Conservation (phyloP, 2,888 invertebrate genomes). For the Polydrusus tereticollis region DNA sequence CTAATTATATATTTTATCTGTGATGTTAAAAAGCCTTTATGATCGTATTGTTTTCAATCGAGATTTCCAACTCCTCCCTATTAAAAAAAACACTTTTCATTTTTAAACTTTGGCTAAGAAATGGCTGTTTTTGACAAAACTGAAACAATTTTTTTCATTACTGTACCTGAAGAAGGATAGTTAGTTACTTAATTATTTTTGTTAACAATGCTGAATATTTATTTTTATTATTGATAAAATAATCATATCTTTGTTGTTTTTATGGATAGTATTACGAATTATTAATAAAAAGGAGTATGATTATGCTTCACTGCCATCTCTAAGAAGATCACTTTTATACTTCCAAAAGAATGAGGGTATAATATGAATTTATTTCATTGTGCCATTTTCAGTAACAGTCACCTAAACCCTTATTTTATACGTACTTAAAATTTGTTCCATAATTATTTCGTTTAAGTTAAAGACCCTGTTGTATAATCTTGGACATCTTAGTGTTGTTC, state of each 20-base stretch:
- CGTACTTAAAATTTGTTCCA: neutral
- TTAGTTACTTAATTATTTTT: conserved; percentile 51
- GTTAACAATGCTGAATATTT: conserved; percentile 47
- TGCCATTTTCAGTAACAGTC: conserved; percentile 45
- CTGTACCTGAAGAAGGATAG: conserved; percentile 57
- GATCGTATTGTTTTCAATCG: neutral
- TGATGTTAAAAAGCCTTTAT: conserved; percentile 24
- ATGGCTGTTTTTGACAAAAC: conserved; percentile 31
- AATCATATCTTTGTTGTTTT: conserved; percentile 54
- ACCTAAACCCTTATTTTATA: conserved; percentile 22
- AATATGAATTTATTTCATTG: conserved; percentile 26
- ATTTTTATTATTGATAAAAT: conserved; percentile 54
- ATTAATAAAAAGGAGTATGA: conserved; percentile 47
- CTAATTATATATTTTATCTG: conserved; percentile 32
- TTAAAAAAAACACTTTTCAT: neutral
- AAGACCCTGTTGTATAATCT: neutral
- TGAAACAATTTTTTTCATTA: conserved; percentile 49
- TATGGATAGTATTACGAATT: conserved; percentile 51
- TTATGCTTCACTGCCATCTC: conserved; percentile 57
- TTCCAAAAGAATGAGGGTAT: conserved; percentile 19
- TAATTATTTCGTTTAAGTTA: neutral
- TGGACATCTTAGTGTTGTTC: neutral
- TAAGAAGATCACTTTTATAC: conserved; percentile 51
- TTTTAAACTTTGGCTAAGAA: conserved; percentile 17
- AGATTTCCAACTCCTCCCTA: conserved; percentile 3